Evolutionary conservation across 2,888 invertebrate species (phyloP).

Genomic region (Tinea trinotella): DNA sequence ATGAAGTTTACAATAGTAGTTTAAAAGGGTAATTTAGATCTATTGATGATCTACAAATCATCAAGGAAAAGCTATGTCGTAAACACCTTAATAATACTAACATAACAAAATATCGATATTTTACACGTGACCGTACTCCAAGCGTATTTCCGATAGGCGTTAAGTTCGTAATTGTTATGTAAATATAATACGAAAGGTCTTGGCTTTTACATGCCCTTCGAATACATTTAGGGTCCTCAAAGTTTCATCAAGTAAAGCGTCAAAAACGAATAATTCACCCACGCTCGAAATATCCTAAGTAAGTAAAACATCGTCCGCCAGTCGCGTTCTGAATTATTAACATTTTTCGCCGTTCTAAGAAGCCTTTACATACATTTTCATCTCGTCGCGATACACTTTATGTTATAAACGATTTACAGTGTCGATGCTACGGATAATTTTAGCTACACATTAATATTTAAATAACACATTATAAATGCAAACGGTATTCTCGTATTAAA

Average conservation of each 20-base stretch:
- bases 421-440: background rate
- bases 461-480: background rate
- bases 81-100: too few species aligned
- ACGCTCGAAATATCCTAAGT: conserved; percentile 7
- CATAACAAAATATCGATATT: background rate
- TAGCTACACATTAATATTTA: background rate
- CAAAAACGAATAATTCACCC: conserved; percentile 3
- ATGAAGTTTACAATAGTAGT: background rate
- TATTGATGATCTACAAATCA: background rate
- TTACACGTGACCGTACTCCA: background rate
- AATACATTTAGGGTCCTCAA: conserved; percentile 1
- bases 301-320: background rate
- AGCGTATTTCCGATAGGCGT: background rate
- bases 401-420: background rate
- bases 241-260: background rate
- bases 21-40: background rate
- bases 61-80: too few species aligned
- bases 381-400: conserved; percentile 3
- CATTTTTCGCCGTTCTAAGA: background rate
- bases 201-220: background rate
- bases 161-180: background rate
- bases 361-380: background rate
- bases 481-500: too few species aligned
- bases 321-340: conserved; percentile 2
- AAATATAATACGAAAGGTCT: background rate